phyloP scores from a whole-genome alignment of 2,113 vertebrate species.

The Gymnobelideus leadbeateri region DNA sequence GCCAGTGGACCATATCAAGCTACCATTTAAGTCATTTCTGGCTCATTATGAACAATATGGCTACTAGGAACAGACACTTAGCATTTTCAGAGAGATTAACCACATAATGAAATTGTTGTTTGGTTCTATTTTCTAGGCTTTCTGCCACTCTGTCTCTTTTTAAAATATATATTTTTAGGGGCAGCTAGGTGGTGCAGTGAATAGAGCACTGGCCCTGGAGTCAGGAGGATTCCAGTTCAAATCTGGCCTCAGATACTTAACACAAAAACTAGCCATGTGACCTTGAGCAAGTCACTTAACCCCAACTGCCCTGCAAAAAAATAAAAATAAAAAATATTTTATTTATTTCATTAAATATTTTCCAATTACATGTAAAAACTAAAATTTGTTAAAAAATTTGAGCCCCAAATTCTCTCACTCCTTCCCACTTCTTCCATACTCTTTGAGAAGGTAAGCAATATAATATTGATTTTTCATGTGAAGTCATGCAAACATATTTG shows the following conservation, averaged over 20 bases:
- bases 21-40: constrained; percentile 37
- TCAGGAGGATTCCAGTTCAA: too few species aligned
- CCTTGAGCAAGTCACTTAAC: too few species aligned
- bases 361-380: background rate
- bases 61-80: constrained; percentile 52
- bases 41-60: constrained; percentile 25
- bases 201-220: too few species aligned
- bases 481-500: background rate
- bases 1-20: constrained; percentile 29
- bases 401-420: too few species aligned
- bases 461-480: background rate
- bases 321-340: too few species aligned
- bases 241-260: too few species aligned
- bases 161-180: too few species aligned
- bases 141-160: background rate
- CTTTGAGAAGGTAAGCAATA: background rate
- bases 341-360: background rate
- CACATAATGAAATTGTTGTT: constrained; percentile 50
- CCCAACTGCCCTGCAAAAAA: too few species aligned
- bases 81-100: constrained; percentile 30
- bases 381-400: background rate
- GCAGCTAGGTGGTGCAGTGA: too few species aligned
- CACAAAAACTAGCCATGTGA: too few species aligned
- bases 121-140: background rate
- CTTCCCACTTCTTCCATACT: background rate